A percentile compares a stretch with the other conserved stretches of the same genome.
Conservation (phyloP, 2,113 vertebrate species). For the Ciconia boyciana region DNA sequence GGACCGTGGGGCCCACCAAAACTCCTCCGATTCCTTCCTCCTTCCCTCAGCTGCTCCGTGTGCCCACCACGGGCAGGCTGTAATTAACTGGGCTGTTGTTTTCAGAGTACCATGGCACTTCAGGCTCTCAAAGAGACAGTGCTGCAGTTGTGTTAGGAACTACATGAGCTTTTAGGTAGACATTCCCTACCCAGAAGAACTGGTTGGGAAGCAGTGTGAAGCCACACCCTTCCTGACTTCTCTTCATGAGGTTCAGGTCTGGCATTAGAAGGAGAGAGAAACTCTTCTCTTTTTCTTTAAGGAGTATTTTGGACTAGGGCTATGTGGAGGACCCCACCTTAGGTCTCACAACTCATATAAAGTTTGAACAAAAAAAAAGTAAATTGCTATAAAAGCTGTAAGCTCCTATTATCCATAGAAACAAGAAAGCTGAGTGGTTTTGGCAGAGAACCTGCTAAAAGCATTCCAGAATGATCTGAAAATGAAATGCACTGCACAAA, state of each 20-base stretch:
- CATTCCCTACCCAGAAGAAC: background rate
- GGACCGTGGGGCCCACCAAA: background rate
- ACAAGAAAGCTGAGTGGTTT: background rate
- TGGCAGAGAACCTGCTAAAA: background rate
- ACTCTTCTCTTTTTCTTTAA: background rate
- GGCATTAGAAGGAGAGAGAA: background rate
- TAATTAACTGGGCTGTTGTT: background rate
- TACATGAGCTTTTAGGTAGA: background rate
- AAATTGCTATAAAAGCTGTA: background rate
- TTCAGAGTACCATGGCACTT: background rate
- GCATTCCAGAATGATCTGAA: background rate
- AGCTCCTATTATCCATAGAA: background rate
- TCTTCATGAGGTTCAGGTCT: background rate
- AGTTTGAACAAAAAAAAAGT: background rate
- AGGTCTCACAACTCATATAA: background rate
- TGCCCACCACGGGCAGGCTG: fast-evolving
- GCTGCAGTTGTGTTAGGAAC: background rate
- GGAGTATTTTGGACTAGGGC: background rate
- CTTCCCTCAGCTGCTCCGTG: background rate
- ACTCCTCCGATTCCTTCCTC: background rate
- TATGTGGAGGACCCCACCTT: background rate
- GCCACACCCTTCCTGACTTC: background rate
- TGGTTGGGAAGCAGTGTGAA: background rate
- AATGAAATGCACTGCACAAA: background rate
- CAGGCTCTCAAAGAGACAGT: background rate